These are phyloP conservation scores for Fringilla coelebs DNA, from an alignment of 2,797 vertebrate genomes.

Conservation along the genomic window DNA sequence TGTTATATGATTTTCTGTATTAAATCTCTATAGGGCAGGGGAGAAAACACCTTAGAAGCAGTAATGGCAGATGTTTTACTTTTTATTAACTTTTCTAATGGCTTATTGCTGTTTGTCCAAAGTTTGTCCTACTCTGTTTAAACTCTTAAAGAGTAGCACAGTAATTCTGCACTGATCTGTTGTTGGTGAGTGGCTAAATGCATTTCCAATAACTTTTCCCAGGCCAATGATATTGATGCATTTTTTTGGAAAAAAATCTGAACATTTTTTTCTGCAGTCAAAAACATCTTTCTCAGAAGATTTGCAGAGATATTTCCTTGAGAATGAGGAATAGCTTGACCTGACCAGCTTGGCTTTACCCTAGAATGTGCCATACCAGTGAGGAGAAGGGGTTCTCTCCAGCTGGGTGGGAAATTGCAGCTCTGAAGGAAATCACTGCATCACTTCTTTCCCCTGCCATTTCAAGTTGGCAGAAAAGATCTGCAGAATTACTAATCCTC, in stretches of 20 bases:
- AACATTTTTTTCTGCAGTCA: neutral
- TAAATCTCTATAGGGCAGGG: neutral
- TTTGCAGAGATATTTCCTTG: neutral
- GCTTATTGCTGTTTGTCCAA: neutral
- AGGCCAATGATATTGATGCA: neutral
- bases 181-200: neutral
- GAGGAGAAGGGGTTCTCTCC: neutral
- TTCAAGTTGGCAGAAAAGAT: neutral
- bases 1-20: neutral
- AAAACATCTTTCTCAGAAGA: neutral
- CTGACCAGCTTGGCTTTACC: neutral
- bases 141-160: neutral
- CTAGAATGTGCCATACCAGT: neutral
- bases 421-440: neutral
- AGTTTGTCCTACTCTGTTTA: neutral
- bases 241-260: neutral
- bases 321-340: neutral
- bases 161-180: neutral
- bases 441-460: neutral
- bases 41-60: neutral
- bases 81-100: neutral
- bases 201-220: neutral
- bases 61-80: neutral
- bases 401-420: neutral
- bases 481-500: neutral